Base-by-base conservation (phyloP, 2,888 invertebrate species). In the Pandemis corylana region DNA sequence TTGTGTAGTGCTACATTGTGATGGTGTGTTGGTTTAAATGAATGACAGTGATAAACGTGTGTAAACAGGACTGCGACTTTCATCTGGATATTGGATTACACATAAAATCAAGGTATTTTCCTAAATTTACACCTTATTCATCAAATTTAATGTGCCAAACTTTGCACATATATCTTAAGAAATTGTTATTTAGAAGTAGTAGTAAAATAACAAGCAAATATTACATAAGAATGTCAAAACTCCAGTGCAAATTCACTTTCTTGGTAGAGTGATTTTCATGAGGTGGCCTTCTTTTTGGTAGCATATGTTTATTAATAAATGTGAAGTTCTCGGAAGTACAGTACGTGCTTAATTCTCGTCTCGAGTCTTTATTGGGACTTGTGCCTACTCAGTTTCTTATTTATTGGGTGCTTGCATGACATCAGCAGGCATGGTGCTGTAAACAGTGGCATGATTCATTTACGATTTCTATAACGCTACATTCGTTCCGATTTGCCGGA, bases 31-130 rank as follows among this genome's bases (percentile, higher is more conserved):
- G 86, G 83, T 89, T 89, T 90, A 86, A 84, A 87, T 93, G 86
- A 93, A 91, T 92, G 88, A 92, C 90, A 90, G 94, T 94, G 94
- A 85, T 82, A 89, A 81, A 84, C 84, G 85, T 90, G 94, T 91
- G 90, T 92, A 91, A 92, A 91, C 87, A 91, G 87, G 88, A 92
- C 92, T 90, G 84, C 88, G 86, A 90, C 90, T 91, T 91, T 91
- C 91, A 90, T 90, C 89, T 90, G 90, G 92, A 93, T 94, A 94
- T 94, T 94, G 94, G 94, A 94, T 94, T 94, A 94, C 94, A 94
- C 89, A 87, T 89, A 90, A 91, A 92, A 88, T 88, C 87, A 90
- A 94, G 94, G 94, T 94, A 94, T 93, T 93, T 93, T 88, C 81
- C 63, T 42, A 62, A 46, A 67, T 71, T 67, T 71, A 70, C 69